Evolutionary conservation across 37 sponge, comb jelly and placozoan genomes (phyloP).

Genomic region (Haliclona indistincta): DNA sequence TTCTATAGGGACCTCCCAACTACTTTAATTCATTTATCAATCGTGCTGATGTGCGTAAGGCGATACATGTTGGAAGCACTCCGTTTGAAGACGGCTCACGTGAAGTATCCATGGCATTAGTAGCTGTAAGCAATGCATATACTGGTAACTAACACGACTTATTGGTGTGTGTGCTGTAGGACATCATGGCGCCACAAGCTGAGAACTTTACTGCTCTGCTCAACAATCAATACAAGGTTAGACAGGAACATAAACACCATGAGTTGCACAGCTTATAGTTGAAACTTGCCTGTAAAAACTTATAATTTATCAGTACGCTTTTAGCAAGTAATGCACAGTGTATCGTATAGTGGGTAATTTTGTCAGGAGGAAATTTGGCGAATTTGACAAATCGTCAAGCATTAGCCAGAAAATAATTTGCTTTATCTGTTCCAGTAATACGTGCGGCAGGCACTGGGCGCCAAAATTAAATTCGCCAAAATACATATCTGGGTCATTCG

Average conservation of each 20-base stretch:
- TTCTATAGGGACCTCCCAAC: slow-evolving; percentile 12
- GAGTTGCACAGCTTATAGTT: too few relatives aligned
- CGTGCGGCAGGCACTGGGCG: too few relatives aligned
- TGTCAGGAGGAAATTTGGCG: too few relatives aligned
- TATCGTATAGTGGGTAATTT: too few relatives aligned
- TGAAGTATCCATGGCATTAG: slow-evolving; percentile 48
- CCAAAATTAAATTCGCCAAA: too few relatives aligned
- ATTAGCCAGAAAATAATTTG: too few relatives aligned
- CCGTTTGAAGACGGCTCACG: slow-evolving; percentile 50
- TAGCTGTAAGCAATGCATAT: slow-evolving; percentile 30
- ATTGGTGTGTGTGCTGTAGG: background rate
- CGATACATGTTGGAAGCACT: slow-evolving; percentile 85
- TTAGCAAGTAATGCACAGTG: background rate
- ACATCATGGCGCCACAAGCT: background rate
- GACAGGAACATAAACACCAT: background rate
- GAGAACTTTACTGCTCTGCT: background rate
- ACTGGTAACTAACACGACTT: too few relatives aligned
- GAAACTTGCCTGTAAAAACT: too few relatives aligned
- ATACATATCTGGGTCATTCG: too few relatives aligned
- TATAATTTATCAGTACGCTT: background rate
- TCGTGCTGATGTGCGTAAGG: slow-evolving; percentile 27
- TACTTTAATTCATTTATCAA: slow-evolving; percentile 62
- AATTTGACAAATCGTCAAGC: too few relatives aligned
- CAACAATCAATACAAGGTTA: background rate
- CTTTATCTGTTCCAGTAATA: too few relatives aligned